These are phyloP conservation scores for Anoplolepis gracilipes DNA, from an alignment of 1,140 invertebrate species.

Conservation along the genomic window DNA sequence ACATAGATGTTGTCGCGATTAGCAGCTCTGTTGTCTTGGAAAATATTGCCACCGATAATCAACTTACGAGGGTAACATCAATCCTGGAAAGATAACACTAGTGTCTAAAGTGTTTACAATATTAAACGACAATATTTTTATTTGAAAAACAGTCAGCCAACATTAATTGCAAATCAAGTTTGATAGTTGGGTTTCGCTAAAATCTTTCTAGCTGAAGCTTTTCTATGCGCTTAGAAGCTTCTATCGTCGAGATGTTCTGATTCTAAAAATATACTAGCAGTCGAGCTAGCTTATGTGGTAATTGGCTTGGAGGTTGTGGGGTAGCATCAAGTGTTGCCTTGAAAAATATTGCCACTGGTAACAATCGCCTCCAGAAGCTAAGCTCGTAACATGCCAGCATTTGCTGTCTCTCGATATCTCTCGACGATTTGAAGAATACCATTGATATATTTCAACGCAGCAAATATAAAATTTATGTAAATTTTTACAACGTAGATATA, in stretches of 20 bases:
- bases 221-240: background rate
- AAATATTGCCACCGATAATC: background rate
- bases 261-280: background rate
- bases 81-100: background rate
- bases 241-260: background rate
- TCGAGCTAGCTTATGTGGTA: conserved; percentile 1
- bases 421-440: background rate
- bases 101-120: background rate
- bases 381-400: background rate
- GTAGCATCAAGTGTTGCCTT: conserved; percentile 40
- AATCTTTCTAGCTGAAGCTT: too few species aligned
- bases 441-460: background rate
- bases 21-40: conserved; percentile 21
- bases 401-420: background rate
- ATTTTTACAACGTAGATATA: background rate
- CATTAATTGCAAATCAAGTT: background rate
- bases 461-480: background rate
- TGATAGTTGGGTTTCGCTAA: background rate
- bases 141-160: background rate
- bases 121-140: conserved; percentile 1
- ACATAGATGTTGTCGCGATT: background rate
- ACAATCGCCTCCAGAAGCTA: conserved; percentile 12
- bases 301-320: conserved; percentile 28
- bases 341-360: conserved; percentile 38
- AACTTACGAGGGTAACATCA: background rate